Percentiles rank a stretch among this genome's conserved stretches.
Conservation (phyloP, 2,113 vertebrate genomes). For the Etheostoma cragini region DNA sequence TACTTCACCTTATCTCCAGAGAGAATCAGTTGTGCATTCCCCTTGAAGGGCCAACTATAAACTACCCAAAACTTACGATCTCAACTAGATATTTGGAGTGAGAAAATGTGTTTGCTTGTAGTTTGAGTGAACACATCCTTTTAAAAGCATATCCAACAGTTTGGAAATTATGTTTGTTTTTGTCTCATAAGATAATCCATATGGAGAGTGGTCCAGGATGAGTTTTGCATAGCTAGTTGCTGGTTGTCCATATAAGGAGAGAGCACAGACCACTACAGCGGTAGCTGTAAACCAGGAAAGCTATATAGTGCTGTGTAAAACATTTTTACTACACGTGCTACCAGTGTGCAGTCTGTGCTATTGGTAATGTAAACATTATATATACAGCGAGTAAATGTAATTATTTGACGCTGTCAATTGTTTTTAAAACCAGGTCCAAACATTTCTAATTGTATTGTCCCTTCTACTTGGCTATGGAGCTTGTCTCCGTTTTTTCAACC, state of each 20-base stretch:
- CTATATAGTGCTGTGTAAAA: slow-evolving; percentile 24
- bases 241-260: slow-evolving; percentile 62
- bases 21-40: slow-evolving; percentile 10
- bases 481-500: neutral
- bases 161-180: neutral
- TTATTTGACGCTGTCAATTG: neutral
- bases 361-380: slow-evolving; percentile 13
- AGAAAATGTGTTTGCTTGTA: neutral
- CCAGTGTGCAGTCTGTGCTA: neutral
- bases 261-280: neutral
- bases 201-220: neutral
- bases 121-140: neutral
- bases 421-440: neutral
- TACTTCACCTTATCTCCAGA: slow-evolving; percentile 22
- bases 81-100: neutral
- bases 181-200: neutral
- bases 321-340: slow-evolving; percentile 22
- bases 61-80: neutral
- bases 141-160: neutral
- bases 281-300: slow-evolving; percentile 19
- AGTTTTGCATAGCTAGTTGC: slow-evolving; percentile 11
- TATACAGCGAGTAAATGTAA: neutral
- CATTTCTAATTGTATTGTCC: neutral
- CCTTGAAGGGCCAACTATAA: neutral
- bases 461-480: neutral